Base-by-base conservation (phyloP, 2,888 invertebrate genomes). In the Buathra laborator region DNA sequence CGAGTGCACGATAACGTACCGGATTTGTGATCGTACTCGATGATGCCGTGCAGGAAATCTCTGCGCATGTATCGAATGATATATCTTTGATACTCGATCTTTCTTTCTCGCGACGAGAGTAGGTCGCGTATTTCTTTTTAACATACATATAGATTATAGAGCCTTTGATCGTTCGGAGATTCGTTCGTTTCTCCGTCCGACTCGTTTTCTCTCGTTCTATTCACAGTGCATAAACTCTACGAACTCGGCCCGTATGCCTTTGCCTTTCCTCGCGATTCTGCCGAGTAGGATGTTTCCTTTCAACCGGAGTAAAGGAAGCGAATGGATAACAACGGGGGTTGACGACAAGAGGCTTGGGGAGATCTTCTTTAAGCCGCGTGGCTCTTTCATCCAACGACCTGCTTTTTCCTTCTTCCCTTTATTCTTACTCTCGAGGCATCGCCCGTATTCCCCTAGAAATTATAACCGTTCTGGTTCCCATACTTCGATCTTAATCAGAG, bases 261-360 rank as follows among this genome's bases (percentile, higher is more conserved):
- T 74, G 62, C 48, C 53, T 19, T 32, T 74, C 19, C 48, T 37
- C 72, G 53, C 29, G 75, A 75, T 83, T 83, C 51, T 62, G 24
- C 70, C 64, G 16, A 74, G 74, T n/a, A 32, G 43, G 79, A 46
- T 71, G 32, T 81, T 84, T 84, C 29, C 62, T 59, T 78, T 37
- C 37, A 9, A 48, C 24, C 48, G n/a, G 56, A 32, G 53, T 32
- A 51, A 64, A 19, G 62, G 32, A 81, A 46, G 44, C 71, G 44
- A 72, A 81, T 59, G 71, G 59, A 81, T 76, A 84, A 84, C 67
- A 72, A 77, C 62, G 62, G 68, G 64, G 66, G 5, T 37, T 68
- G 68, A 59, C 62, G 70, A n/a, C 51, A 19, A 59, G 51, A 43
- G 68, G 62, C 67, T 70, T 43, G 68, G 48, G 53, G 53, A 68